Evolutionary conservation across 2,797 vertebrate species (phyloP), one percentile per base, ranked within the genome.

Genomic region (Esox masquinongy): DNA sequence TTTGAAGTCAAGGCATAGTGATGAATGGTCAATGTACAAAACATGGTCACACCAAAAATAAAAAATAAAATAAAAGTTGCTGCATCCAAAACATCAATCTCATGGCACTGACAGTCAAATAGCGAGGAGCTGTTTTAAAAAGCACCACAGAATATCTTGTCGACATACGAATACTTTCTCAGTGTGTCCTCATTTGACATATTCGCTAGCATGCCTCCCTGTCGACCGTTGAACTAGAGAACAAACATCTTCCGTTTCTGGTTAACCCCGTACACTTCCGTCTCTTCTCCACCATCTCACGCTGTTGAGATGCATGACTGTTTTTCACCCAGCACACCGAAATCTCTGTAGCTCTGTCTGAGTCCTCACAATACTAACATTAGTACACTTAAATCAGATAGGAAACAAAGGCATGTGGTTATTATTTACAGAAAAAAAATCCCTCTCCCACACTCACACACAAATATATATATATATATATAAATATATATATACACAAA

Each of bases 111-210:
- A 67, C 5, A 67, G 6, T 34, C 31, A 61, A 61, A 61, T 14
- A n/a, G 31, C 34, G 24, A 67, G 15, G 16, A 16, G 19, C 56
- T 14, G 29, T 67, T 67, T 67, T 67, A 17, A 34, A 34, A 64
- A 24, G 26, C n/a, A 63, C 5, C 15, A 5, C 29, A 16, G 16
- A n/a, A 59, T 24, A 59, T 66, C 26, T 50, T 56, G 34, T 64
- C 59, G 53, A 79, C 83, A 49, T 81, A 83, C 80, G 82, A 82
- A 81, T 81, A 84, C 80, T 80, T 47, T 6, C 83, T 87, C 78
- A 80, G 53, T 14, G 74, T 81, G 78, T 53, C 79, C 80, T 84
- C 67, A 9, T 72, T n/a, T 24, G 50, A 77, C 81, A 72, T 71
- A 81, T 61, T 61, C 12, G 9, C 24, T 61, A 19, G n/a, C 22